Base-by-base conservation (phyloP, 1,140 invertebrate species). In the Proctacanthus coquilletti region DNA sequence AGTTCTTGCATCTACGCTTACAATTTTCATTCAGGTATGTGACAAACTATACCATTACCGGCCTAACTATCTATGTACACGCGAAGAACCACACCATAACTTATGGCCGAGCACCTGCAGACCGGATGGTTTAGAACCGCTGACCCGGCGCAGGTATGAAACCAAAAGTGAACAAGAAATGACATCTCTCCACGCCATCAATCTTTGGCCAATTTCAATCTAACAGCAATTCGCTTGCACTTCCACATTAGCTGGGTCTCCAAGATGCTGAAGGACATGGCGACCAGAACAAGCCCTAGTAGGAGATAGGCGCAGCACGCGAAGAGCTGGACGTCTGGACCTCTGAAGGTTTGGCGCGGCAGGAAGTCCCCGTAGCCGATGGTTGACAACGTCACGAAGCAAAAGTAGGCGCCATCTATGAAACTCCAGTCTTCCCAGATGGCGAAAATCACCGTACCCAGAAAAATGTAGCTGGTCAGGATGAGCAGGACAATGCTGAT, bases 251-350 rank as follows among this genome's bases (percentile, higher is more conserved):
- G 76, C 58, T 93, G 84, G 42, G 92, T 85, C 60, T 94, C 87
- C 40, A 94, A 75, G 20, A 94, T 67, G 56, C 83, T 88, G 52
- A 91, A 93, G 36, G 85, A 84, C 85, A 91, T 93, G 2, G 88
- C 86, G 45, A 94, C 77, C 20, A 94, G 62, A 10, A 89, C 81
- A 19, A 94, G 68, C 17, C 89, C 89, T 43, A 93, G 69, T 21
- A 93, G 68, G 21, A 94, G 58, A 57, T 92, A 94, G 1, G 85
- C 65, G 53, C 84, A 86, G 57, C 83, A 86, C 9, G 80, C 77
- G 19, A 88, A 74, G 41, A 89, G 65, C 56, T 87, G 83, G 18
- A 75, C 44, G 40, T 75, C 71, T 47, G 71, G 69, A 33, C 65
- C 70, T 45, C 68, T 70, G 3, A 70, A 68, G 15, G 65, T 70